Base-by-base conservation (phyloP, 2,888 invertebrate species). In the Drosophila flavopinicola region DNA sequence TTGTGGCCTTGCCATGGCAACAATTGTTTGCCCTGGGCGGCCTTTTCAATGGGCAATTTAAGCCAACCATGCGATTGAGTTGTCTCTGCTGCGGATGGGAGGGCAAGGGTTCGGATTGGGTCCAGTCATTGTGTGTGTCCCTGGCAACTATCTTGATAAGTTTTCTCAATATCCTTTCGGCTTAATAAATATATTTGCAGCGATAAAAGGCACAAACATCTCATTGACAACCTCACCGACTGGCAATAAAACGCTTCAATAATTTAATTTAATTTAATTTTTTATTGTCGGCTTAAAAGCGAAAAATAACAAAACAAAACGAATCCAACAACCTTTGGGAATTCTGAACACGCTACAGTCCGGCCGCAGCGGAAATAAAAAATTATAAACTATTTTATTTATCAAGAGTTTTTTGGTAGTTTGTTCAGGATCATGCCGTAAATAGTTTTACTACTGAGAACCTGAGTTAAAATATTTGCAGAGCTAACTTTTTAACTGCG, bases 1-100 rank as follows among this genome's bases (percentile, higher is more conserved):
- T 70, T 57, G 66, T 59, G 75, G 73, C 76, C 75, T 71, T 71
- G 65, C 75, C 37, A 59, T 72, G 76, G 60, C 74, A 75, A 71
- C 86, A 74, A 80, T 84, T 84, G 82, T 67, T 69, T 72, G 85
- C 82, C 78, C 72, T 61, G 38, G 66, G 82, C 87, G 65, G 69
- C 72, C 32, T 45, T 84, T 77, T 79, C 80, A 86, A 86, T 79
- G 84, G 86, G 70, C 86, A 76, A 80, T 80, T 80, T 77, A 80
- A 77, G 66, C 68, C 71, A 44, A 45, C 58, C 58, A 45, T 42
- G 58, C 64, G 56, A 82, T 78, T 58, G 64, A 65, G 71, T 85
- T 82, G 78, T 64, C 75, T 61, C 48, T 38, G 33, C 6, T 23
- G 11, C 7, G 6, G 20, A 15, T 1, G 33, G 15, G 10, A 13